Evolutionary conservation across 2,113 vertebrate genomes (phyloP).

Genomic region (Tetrax tetrax): DNA sequence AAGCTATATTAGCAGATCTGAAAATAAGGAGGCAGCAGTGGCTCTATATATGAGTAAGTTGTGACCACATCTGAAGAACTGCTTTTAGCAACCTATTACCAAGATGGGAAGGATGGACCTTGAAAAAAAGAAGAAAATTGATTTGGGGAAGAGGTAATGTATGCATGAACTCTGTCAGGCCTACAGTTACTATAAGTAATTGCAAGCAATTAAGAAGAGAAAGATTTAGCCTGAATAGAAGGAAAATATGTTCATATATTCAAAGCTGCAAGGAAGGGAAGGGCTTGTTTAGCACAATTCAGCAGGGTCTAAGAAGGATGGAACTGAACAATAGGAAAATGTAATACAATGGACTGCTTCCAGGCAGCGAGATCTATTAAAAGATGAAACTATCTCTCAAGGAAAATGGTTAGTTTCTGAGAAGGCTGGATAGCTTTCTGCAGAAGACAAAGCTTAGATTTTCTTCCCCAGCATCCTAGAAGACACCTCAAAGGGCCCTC

Average conservation of each 20-base stretch:
- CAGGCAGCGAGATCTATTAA: conserved; percentile 11
- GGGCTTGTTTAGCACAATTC: background rate
- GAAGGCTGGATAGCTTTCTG: background rate
- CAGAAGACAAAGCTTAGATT: background rate
- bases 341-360: background rate
- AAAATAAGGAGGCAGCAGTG: background rate
- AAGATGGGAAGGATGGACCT: background rate
- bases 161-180: conserved; percentile 29
- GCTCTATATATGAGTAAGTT: background rate
- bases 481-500: background rate
- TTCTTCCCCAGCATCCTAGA: background rate
- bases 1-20: background rate
- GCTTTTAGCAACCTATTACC: conserved; percentile 32
- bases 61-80: background rate
- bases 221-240: conserved; percentile 30
- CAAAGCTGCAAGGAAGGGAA: background rate
- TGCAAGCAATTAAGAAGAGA: conserved; percentile 32
- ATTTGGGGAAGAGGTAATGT: conserved; percentile 27
- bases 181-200: conserved; percentile 42
- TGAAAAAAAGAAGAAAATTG: conserved; percentile 35
- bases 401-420: background rate
- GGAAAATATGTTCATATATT: conserved; percentile 18
- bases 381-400: background rate
- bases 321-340: conserved; percentile 22
- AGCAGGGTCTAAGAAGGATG: background rate